Conservation (phyloP, 2,888 invertebrate species). For the Ecliptopera silaceata region DNA sequence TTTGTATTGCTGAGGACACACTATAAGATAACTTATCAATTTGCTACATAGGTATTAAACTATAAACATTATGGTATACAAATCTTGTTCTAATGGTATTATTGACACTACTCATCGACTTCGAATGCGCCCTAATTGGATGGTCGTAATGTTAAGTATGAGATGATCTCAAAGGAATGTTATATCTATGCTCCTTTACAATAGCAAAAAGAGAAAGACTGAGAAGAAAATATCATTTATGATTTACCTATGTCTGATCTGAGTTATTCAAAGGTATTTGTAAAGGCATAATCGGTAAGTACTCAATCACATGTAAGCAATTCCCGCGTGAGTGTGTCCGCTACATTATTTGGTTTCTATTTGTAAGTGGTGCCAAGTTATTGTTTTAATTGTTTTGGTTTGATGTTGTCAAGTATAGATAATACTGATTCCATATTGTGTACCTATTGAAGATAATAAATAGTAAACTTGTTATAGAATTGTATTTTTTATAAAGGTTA, state of each 20-base stretch:
- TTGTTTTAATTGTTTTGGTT: slow-evolving; percentile 17
- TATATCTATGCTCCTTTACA: not conserved
- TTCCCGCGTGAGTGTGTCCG: no score
- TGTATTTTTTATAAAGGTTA: slow-evolving; percentile 3
- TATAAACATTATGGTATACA: not conserved
- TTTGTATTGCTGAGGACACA: slow-evolving; percentile 5
- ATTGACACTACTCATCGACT: not conserved
- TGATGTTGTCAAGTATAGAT: slow-evolving; percentile 10
- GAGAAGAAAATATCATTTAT: no score
- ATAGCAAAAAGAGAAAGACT: not conserved
- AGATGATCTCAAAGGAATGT: not conserved
- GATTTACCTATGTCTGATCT: no score
- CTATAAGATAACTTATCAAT: not conserved
- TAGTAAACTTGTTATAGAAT: slow-evolving; percentile 13
- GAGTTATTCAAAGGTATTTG: no score
- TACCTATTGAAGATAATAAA: slow-evolving; percentile 14
- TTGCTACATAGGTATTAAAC: not conserved
- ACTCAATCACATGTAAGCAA: no score
- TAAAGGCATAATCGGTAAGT: not conserved
- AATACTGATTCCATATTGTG: slow-evolving; percentile 17
- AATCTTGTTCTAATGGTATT: not conserved
- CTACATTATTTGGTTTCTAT: slow-evolving; percentile 7
- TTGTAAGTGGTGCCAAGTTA: slow-evolving; percentile 12
- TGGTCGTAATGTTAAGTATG: not conserved
- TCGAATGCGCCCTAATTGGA: not conserved